Conservation (phyloP, 2,888 invertebrate species). For the Xanthostigma xanthostigma region DNA sequence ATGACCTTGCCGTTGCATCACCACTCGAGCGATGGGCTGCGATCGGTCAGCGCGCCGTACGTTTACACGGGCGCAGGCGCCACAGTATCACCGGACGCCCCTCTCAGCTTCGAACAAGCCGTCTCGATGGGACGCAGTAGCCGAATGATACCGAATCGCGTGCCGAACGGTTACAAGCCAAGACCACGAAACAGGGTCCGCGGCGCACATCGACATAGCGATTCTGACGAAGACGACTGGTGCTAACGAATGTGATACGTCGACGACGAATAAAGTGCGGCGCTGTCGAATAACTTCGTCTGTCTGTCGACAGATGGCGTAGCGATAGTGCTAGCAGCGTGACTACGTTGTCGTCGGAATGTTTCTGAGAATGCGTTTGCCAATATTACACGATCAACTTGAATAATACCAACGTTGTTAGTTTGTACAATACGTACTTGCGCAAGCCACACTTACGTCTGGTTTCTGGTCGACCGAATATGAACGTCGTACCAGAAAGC, state of each 20-base stretch:
- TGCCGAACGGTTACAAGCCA: conserved; percentile 85
- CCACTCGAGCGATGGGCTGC: conserved; percentile 32
- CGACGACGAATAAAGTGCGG: conserved; percentile 13
- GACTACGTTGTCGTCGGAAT: too few relatives aligned
- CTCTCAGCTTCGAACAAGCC: conserved; percentile 65
- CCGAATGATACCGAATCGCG: conserved; percentile 64
- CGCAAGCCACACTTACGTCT: too few relatives aligned
- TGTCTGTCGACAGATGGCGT: conserved; percentile 7
- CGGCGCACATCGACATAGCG: conserved; percentile 48
- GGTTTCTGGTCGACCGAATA: too few relatives aligned
- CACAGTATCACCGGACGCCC: conserved; percentile 31
- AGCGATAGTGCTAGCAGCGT: conserved; percentile 4
- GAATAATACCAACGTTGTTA: too few relatives aligned
- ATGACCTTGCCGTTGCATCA: conserved; percentile 21
- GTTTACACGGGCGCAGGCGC: conserved; percentile 15
- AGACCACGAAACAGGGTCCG: conserved; percentile 30
- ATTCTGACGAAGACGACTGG: conserved; percentile 79
- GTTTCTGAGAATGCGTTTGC: too few relatives aligned
- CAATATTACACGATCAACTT: too few relatives aligned
- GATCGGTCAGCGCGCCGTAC: conserved; percentile 27
- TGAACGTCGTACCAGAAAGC: too few relatives aligned
- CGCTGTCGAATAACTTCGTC: conserved; percentile 6
- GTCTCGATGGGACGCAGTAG: conserved; percentile 59
- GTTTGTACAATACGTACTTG: too few relatives aligned
- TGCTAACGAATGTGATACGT: conserved; percentile 58